Conservation (phyloP, 2,113 vertebrate genomes). For the Asarcornis scutulata region DNA sequence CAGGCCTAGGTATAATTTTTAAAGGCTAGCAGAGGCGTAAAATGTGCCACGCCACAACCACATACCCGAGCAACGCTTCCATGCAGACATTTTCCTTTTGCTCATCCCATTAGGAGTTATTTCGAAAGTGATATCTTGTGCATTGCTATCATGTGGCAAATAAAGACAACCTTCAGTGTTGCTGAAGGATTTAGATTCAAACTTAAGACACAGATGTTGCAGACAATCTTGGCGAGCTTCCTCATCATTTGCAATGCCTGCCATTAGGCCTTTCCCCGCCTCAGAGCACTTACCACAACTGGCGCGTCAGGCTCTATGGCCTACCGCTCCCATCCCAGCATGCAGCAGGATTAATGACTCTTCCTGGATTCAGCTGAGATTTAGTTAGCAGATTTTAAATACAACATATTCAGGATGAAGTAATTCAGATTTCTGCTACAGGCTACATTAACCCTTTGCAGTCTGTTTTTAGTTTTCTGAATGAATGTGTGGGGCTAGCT, state of each 20-base stretch:
- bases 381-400: background rate
- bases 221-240: background rate
- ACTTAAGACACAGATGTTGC: no score
- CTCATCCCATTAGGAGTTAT: background rate
- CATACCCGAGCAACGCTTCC: background rate
- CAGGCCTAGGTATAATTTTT: background rate
- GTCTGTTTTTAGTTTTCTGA: background rate
- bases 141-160: rapidly evolving
- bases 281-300: rapidly evolving
- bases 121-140: rapidly evolving
- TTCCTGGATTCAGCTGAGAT: background rate
- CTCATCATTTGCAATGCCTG: background rate
- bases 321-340: background rate
- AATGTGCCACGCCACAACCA: no score
- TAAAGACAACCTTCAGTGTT: rapidly evolving
- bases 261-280: background rate
- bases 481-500: rapidly evolving
- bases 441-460: background rate
- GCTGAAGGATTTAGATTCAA: background rate
- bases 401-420: background rate
- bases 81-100: rapidly evolving
- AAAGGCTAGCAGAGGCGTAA: background rate
- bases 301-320: rapidly evolving
- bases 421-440: background rate
- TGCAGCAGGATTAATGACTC: background rate